Percentiles rank a stretch among this genome's conserved stretches.
These are phyloP conservation scores for Ptychodera flava DNA, from an alignment of 35 echinoderm and acorn worm genomes.

Conservation along the genomic window DNA sequence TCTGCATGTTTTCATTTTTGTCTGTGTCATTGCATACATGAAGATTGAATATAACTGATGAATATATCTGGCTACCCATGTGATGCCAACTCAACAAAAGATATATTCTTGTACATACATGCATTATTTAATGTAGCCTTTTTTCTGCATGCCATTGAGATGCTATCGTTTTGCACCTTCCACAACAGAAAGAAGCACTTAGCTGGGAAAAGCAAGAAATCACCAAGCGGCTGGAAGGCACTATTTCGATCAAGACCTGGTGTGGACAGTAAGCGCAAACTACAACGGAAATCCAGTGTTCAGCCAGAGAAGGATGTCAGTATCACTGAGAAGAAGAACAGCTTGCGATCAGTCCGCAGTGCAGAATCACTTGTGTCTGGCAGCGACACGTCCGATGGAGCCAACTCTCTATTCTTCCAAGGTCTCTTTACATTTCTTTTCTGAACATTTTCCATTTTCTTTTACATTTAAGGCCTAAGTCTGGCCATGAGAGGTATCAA, in stretches of 20 bases:
- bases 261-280: slow-evolving; percentile 67
- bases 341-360: slow-evolving; percentile 72
- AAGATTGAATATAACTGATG: too few species aligned
- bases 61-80: too few species aligned
- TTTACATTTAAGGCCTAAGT: background rate
- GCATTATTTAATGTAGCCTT: slow-evolving; percentile 4
- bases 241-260: slow-evolving; percentile 42
- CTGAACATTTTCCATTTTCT: background rate
- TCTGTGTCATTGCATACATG: too few species aligned
- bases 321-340: slow-evolving; percentile 28
- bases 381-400: background rate
- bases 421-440: background rate
- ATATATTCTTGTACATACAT: too few species aligned
- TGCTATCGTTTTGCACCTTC: background rate
- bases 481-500: background rate
- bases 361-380: slow-evolving; percentile 63
- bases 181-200: background rate
- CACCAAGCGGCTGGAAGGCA: slow-evolving; percentile 60
- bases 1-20: too few species aligned
- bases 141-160: background rate
- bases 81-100: too few species aligned
- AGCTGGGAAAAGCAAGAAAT: slow-evolving; percentile 75
- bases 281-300: background rate
- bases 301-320: background rate
- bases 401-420: background rate